Base-by-base conservation (phyloP, 1,140 invertebrate genomes). In the Drosophila teissieri region DNA sequence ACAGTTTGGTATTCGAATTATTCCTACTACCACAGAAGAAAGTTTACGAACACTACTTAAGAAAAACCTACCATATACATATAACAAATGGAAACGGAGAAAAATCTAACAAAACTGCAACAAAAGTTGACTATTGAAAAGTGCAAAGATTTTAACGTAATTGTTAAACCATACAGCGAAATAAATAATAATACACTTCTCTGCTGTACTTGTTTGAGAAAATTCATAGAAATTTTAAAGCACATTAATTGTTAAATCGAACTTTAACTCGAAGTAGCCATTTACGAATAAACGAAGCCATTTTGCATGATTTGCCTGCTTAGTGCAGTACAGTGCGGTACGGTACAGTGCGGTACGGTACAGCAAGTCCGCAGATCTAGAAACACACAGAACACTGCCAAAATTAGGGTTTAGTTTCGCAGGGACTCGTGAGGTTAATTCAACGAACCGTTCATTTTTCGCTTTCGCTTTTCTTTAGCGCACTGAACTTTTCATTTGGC, bases 131-230 rank as follows among this genome's bases (percentile, higher is more conserved):
- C 84, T 88, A 88, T 88, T 88, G 84, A 88, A 88, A 86, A 88
- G 83, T 88, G 83, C 83, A 88, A 88, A 88, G 83, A 88, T 82
- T 82, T 82, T 82, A 88, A 88, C 84, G 72, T 83, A 88, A 88
- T 89, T 88, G 83, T 88, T 88, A 88, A 88, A 89, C 83, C 84
- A 89, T 88, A 88, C 83, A 88, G 83, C 83, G 83, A 88, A 88
- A 49, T 53, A 81, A 80, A 78, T 70, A 79, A 68, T 77, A 63
- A 81, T 36, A 52, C 60, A 63, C 54, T 49, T 57, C 31, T 77
- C 85, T 61, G 83, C 83, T 88, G 83, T 88, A 86, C 83, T 88
- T 86, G 84, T 85, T 84, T 86, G 64, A 56, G 54, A 49, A 84
- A 78, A 75, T 81, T 78, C 74, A 72, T 80, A 72, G 81, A 81